A percentile compares a stretch with the other conserved stretches of the same genome.
Conservation (phyloP, 2,888 invertebrate species). For the Argyra leucocephala region DNA sequence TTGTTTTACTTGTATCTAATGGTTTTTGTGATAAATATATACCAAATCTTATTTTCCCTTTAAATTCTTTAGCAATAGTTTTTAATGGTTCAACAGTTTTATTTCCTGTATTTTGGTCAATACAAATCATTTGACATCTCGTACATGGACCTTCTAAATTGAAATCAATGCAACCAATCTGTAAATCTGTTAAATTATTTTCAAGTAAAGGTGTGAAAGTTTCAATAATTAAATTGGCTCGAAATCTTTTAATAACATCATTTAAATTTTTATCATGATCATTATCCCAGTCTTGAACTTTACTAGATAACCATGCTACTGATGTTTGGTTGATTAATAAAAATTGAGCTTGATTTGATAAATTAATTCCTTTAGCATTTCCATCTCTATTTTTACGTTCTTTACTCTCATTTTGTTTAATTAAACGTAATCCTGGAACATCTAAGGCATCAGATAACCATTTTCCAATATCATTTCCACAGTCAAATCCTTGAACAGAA, state of each 20-base stretch:
- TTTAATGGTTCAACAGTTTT: slow-evolving; percentile 69
- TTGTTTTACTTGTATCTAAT: neutral
- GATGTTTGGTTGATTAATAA: slow-evolving; percentile 72
- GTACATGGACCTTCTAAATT: slow-evolving; percentile 73
- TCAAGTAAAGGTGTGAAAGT: slow-evolving; percentile 68
- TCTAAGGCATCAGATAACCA: slow-evolving; percentile 73
- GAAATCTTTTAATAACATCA: slow-evolving; percentile 65
- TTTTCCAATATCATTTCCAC: slow-evolving; percentile 66
- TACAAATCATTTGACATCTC: slow-evolving; percentile 92
- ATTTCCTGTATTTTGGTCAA: slow-evolving; percentile 74
- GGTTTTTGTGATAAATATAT: slow-evolving; percentile 52
- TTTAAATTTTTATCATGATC: slow-evolving; percentile 49
- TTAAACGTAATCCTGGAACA: slow-evolving; percentile 56
- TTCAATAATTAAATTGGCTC: slow-evolving; percentile 81
- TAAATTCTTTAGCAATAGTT: slow-evolving; percentile 62
- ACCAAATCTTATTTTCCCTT: slow-evolving; percentile 72
- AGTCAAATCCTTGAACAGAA: slow-evolving; percentile 67
- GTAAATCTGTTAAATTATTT: slow-evolving; percentile 56
- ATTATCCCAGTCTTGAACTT: slow-evolving; percentile 41
- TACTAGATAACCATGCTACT: slow-evolving; percentile 58
- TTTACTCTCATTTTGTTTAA: slow-evolving; percentile 50
- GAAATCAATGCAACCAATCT: slow-evolving; percentile 50
- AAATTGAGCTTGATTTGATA: slow-evolving; percentile 79
- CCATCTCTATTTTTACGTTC: slow-evolving; percentile 31
- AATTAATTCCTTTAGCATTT: slow-evolving; percentile 45